Conservation (phyloP, 1,140 invertebrate genomes). For the Temnothorax longispinosus region DNA sequence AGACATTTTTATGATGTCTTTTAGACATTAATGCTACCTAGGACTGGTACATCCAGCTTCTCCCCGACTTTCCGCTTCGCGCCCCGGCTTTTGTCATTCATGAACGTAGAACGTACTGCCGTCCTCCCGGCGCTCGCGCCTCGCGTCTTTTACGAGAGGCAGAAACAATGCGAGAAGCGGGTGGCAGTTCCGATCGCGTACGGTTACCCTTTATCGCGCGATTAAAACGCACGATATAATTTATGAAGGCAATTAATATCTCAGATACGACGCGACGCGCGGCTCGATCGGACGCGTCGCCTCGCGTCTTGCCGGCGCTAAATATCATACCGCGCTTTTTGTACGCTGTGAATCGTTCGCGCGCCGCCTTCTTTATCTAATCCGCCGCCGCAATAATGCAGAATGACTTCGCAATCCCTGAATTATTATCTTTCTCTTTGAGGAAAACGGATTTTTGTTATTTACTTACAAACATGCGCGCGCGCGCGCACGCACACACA, state of each 20-base stretch:
- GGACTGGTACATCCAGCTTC: not conserved
- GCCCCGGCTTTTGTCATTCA: slow-evolving; percentile 36
- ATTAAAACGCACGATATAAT: not conserved
- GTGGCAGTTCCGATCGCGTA: not conserved
- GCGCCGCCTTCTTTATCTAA: slow-evolving; percentile 28
- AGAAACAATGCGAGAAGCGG: not conserved
- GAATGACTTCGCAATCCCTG: slow-evolving; percentile 19
- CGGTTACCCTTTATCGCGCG: not conserved
- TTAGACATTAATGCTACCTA: too few relatives aligned
- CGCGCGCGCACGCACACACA: not conserved
- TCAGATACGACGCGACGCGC: not conserved
- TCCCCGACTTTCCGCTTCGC: not conserved
- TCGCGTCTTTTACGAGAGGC: not conserved
- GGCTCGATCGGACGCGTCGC: not conserved
- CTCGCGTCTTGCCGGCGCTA: not conserved
- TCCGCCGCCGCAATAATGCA: slow-evolving; percentile 18
- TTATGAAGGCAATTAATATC: slow-evolving; percentile 6
- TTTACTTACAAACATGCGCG: not conserved
- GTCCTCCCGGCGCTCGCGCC: not conserved
- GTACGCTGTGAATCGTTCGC: not conserved
- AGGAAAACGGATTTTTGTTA: slow-evolving; percentile 31
- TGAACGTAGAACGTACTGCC: slow-evolving; percentile 10
- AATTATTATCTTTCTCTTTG: slow-evolving; percentile 32
- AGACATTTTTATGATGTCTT: too few relatives aligned
- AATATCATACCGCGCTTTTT: not conserved